Evolutionary conservation across 2,888 invertebrate genomes (phyloP), one percentile per base, ranked within the genome.

Genomic region (Deilephila elpenor): DNA sequence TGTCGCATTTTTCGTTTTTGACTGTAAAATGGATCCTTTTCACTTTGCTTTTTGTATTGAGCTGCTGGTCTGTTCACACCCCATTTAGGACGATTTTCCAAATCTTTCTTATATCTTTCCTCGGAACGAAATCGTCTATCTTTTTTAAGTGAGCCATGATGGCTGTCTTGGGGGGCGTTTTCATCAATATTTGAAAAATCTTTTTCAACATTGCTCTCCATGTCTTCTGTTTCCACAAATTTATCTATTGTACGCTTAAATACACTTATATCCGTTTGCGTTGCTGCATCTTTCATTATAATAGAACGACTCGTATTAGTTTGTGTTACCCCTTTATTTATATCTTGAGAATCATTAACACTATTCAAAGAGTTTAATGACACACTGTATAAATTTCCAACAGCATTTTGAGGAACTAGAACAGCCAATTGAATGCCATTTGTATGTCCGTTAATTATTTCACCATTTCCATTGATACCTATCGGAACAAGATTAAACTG

Each of bases 31-130:
- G 97, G 97, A 93, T 98, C 98, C 83, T 98, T 97, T 88, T 98
- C 98, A 84, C 98, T 98, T 90, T 98, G 98, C 85, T 98, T 98
- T 75, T 98, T 95, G 85, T 98, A 98, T 82, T 97, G 96, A 14
- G 97, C 97, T 34, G 96, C 96, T 6, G 98, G 98, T 78, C 96
- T 95, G 82, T 97, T 97, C 2, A 96, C 97, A 61, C 97, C 96
- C 97, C 97, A 96, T 90, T 97, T 96, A 17, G 97, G 96, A 74
- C 97, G 94, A 87, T 96, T 96, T 85, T 96, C 96, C 82, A 96
- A 91, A 82, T 94, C 93, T 89, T 96, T 95, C 86, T 95, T 95
- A 74, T 88, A 93, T 74, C 95, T 89, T 82, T 95, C 95, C 78
- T 95, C 95, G 8, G 95, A 95, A 73, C 95, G 90, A 73, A 95